Base-by-base conservation (phyloP, 1,140 invertebrate genomes). In the Heliconius hewitsoni region DNA sequence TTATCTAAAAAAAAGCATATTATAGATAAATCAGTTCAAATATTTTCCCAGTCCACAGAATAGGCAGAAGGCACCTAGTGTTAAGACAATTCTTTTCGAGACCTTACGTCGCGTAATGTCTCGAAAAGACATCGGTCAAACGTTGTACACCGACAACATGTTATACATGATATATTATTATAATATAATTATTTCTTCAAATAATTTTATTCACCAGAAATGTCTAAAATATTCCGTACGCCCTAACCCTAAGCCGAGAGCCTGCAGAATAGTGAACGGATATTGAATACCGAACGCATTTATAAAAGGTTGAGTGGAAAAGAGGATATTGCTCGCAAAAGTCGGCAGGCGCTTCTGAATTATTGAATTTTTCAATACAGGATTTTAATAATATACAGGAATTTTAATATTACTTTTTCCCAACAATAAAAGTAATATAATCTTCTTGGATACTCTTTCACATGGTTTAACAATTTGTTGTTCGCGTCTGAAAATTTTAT, bases 281-380 rank as follows among this genome's bases (percentile, higher is more conserved):
- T 19, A 13, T 72, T 34, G 76, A 77, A 77, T 77, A 72, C 76
- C 2, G 73, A 77, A 37, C 71, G 75, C 77, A 23, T 78, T 30
- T 27, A 83, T 71, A 81, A 81, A 77, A 81, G 71, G 50, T 75
- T 76, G 71, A 42, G 23, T 23, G 46, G 75, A 30, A 74, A 79
- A 79, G 39, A 46, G 46, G 60, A 74, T 82, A 82, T 82, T 80
- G 78, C 81, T 79, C 78, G 55, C 50, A 74, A 30, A 23, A 74
- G 60, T 60, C 34, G 57, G 27, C 72, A 82, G 81, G 81, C 81
- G 71, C 75, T 55, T 30, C 27, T 57, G 55, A 66, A 30, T 66
- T 66, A 66, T 66, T 66, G 0, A 66, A 66, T 66, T 30, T 57
- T 66, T 66, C 60, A 23, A 11, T 66, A 66, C 9, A 66, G 2